Evolutionary conservation across 2,888 invertebrate species (phyloP).

Genomic region (Alloplasta piceator): DNA sequence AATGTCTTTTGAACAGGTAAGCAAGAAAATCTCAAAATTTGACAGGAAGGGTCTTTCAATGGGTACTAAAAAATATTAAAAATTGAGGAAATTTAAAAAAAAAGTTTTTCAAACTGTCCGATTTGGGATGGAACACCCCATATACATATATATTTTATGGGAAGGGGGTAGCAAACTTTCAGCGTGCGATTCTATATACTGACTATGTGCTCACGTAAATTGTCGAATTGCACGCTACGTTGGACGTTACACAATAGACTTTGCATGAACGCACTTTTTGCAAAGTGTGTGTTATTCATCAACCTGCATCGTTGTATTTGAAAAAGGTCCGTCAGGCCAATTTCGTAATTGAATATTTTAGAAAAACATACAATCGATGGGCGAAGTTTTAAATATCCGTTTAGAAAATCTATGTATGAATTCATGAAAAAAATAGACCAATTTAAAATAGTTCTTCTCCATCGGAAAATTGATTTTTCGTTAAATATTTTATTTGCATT

Average conservation of each 20-base stretch:
- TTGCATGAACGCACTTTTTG: slow-evolving; percentile 25
- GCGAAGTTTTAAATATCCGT: too few species aligned
- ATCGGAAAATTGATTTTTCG: neutral
- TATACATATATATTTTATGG: slow-evolving; percentile 10
- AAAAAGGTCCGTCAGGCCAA: slow-evolving; percentile 1
- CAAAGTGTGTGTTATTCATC: slow-evolving; percentile 55
- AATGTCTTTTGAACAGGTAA: too few species aligned
- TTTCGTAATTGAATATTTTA: slow-evolving; percentile 43
- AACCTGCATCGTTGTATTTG: slow-evolving; percentile 13
- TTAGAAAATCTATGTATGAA: too few species aligned
- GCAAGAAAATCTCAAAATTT: too few species aligned
- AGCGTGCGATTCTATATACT: slow-evolving; percentile 43
- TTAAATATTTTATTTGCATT: neutral
- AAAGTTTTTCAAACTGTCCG: too few species aligned
- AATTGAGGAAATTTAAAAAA: too few species aligned
- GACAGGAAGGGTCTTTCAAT: too few species aligned
- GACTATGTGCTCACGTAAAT: slow-evolving; percentile 11
- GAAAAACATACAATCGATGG: slow-evolving; percentile 7
- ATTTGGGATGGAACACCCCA: too few species aligned
- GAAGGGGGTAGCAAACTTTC: slow-evolving; percentile 35
- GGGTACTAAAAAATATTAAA: too few species aligned
- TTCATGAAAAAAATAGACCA: too few species aligned
- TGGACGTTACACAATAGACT: neutral
- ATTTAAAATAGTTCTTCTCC: too few species aligned
- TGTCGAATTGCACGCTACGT: slow-evolving; percentile 26